Conservation (phyloP, 2,797 vertebrate species). For the Pelobates cultripes region DNA sequence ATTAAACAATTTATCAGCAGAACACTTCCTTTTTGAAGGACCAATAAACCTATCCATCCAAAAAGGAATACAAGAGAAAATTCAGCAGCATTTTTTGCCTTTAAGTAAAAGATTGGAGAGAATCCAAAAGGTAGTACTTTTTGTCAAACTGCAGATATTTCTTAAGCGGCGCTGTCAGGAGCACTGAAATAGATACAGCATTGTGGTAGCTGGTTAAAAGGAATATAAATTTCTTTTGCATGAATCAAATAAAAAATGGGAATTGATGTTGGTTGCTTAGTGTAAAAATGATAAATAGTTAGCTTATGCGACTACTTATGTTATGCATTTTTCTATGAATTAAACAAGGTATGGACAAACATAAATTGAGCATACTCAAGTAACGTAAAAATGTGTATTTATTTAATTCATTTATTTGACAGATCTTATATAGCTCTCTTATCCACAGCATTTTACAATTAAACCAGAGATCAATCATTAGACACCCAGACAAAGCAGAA, state of each 20-base stretch:
- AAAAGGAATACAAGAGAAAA: not conserved
- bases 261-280: not conserved
- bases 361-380: too few species aligned
- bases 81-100: not conserved
- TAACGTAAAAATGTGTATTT: too few species aligned
- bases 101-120: not conserved
- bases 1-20: constrained; percentile 17
- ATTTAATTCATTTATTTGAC: too few species aligned
- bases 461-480: too few species aligned
- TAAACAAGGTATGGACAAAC: too few species aligned
- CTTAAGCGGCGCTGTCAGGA: not conserved
- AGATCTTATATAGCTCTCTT: too few species aligned
- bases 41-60: constrained; percentile 19
- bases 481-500: too few species aligned
- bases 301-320: too few species aligned
- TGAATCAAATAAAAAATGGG: not conserved
- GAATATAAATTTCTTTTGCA: not conserved
- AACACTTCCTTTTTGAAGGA: constrained; percentile 17
- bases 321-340: too few species aligned
- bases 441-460: too few species aligned
- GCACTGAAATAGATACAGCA: not conserved
- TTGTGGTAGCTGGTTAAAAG: not conserved
- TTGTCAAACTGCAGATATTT: not conserved
- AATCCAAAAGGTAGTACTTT: not conserved
- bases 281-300: too few species aligned